Base-by-base conservation (phyloP, 1,140 invertebrate genomes). In the Cataglyphis hispanica region DNA sequence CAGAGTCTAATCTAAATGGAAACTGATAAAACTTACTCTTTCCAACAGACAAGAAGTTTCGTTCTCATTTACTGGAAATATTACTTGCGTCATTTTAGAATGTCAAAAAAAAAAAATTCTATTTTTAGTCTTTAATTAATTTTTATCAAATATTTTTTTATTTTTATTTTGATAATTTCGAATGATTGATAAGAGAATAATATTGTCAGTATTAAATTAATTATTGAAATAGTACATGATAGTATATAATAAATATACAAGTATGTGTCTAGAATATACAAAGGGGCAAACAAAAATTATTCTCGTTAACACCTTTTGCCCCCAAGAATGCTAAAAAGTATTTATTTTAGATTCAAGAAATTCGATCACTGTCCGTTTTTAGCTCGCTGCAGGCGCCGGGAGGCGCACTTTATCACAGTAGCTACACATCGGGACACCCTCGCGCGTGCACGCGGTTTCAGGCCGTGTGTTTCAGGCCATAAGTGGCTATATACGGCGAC, bases 401-500 rank as follows among this genome's bases (percentile, higher is more conserved):
- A 27, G 40, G 27, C 67, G 69, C 8, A 27, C 22, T 87, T 86
- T 86, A 87, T 89, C 84, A 80, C 84, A 22, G 72, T 53, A 81
- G 70, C 61, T 88, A 60, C 75, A 40, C 56, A 40, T 64, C 40
- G 43, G 58, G 22, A 27, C 60, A 77, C 67, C 69, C 72, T 86
- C 66, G 84, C 22, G 78, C 60, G 63, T 19, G 60, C 61, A 43
- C 43, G 46, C 27, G 60, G 10, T 66, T 61, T 53, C 64, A 50
- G 25, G 13, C 27, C 16, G 63, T 50, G 63, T 50, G 70, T 40
- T 81, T n/a, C n/a, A n/a, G 76, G 76, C 56, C 43, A 70, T 86
- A 86, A 89, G 83, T 50, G 76, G 66, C 88, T 86, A 86, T 89
- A 89, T 88, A 89, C 78, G 87, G 70, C 31, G 70, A 84, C 85